phyloP scores from a whole-genome alignment of 2,113 vertebrate species.

The Xerus inauris region DNA sequence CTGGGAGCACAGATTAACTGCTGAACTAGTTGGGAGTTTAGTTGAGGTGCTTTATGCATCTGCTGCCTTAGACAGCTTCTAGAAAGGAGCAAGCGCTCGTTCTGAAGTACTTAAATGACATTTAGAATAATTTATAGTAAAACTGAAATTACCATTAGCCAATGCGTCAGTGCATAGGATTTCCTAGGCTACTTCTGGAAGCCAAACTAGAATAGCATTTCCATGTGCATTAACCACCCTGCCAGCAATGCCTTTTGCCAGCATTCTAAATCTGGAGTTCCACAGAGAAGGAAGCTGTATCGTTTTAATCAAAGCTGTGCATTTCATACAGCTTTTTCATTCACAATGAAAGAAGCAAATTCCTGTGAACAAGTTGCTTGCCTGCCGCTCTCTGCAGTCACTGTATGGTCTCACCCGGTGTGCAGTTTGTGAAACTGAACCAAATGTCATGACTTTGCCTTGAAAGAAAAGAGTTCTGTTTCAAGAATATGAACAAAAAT shows the following conservation, averaged over 20 bases:
- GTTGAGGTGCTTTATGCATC: conserved; percentile 74
- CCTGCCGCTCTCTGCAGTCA: neutral
- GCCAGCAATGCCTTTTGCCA: conserved; percentile 79
- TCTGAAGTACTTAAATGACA: conserved; percentile 75
- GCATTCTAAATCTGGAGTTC: conserved; percentile 58
- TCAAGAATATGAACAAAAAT: conserved; percentile 51
- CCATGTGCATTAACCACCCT: conserved; percentile 59
- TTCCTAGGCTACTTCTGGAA: conserved; percentile 73
- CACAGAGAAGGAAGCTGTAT: conserved; percentile 32
- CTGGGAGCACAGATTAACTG: neutral
- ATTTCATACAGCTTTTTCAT: conserved; percentile 68
- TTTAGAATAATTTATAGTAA: conserved; percentile 81
- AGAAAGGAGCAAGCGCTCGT: conserved; percentile 51
- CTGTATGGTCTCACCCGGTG: neutral
- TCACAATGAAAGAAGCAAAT: conserved; percentile 37
- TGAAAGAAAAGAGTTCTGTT: conserved; percentile 60
- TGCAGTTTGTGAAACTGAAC: conserved; percentile 70
- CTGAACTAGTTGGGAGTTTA: conserved; percentile 72
- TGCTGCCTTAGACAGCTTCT: conserved; percentile 76
- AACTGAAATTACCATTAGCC: conserved; percentile 76
- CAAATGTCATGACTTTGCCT: conserved; percentile 64
- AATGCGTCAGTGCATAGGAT: conserved; percentile 74
- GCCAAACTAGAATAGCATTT: conserved; percentile 70
- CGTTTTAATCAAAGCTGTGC: conserved; percentile 62
- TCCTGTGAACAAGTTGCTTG: conserved; percentile 37